Percentiles rank a stretch among this genome's conserved stretches.
Conservation (phyloP, 2,797 vertebrate species). For the Rhincodon typus region DNA sequence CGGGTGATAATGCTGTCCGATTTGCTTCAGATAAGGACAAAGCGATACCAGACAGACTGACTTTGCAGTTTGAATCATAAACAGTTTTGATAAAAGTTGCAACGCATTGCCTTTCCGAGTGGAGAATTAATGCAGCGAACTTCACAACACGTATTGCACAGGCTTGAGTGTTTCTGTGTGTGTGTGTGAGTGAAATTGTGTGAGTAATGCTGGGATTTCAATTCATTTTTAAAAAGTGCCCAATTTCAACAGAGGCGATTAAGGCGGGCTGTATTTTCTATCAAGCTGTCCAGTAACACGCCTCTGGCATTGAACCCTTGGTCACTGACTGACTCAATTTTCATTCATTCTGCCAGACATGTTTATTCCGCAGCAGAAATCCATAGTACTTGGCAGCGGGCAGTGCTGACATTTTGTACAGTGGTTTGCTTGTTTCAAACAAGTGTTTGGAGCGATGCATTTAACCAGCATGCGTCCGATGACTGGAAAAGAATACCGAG, state of each 20-base stretch:
- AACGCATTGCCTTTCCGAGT: background rate
- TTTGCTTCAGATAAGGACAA: background rate
- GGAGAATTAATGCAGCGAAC: background rate
- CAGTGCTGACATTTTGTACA: background rate
- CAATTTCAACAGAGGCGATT: background rate
- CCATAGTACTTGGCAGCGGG: background rate
- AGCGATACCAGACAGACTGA: background rate
- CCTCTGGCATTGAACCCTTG: background rate
- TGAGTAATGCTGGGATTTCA: background rate
- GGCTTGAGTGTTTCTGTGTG: background rate
- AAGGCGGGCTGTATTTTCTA: background rate
- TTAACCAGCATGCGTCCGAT: background rate
- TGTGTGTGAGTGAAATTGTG: background rate
- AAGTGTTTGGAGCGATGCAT: background rate
- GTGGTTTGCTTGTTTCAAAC: background rate
- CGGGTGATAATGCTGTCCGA: too few species aligned
- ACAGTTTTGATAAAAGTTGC: background rate
- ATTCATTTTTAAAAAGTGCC: background rate
- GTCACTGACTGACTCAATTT: background rate
- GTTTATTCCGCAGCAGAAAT: background rate
- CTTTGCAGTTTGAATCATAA: background rate
- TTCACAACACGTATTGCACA: background rate
- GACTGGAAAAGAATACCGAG: background rate
- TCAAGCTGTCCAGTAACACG: background rate
- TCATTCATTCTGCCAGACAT: background rate